Conservation (phyloP, 2,113 vertebrate genomes). For the Uropsilus gracilis region DNA sequence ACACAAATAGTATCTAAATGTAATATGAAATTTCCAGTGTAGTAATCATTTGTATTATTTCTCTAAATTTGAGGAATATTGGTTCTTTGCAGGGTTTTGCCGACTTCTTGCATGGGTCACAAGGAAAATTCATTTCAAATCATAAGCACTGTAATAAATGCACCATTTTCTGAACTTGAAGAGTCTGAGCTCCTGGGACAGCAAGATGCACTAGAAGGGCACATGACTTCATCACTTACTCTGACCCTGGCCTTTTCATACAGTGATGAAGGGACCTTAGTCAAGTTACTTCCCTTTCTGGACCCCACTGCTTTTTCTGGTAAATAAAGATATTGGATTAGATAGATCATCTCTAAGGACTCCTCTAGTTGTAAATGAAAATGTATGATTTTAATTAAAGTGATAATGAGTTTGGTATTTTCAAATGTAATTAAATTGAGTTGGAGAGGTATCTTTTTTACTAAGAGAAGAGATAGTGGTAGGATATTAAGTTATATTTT, state of each 20-base stretch:
- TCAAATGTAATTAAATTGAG: slow-evolving; percentile 58
- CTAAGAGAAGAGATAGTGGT: slow-evolving; percentile 19
- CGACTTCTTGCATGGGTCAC: background rate
- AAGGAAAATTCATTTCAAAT: slow-evolving; percentile 6
- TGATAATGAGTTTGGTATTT: slow-evolving; percentile 54
- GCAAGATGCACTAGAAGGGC: background rate
- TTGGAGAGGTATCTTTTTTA: slow-evolving; percentile 39
- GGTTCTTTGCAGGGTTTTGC: background rate
- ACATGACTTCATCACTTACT: background rate
- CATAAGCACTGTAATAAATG: background rate
- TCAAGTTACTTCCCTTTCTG: background rate
- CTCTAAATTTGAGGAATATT: slow-evolving; percentile 12
- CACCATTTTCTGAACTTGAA: background rate
- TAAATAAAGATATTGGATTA: slow-evolving; percentile 26
- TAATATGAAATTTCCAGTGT: background rate
- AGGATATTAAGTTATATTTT: slow-evolving; percentile 41
- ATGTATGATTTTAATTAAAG: slow-evolving; percentile 66
- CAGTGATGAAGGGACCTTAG: background rate
- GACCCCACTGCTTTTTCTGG: background rate
- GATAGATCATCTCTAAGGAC: slow-evolving; percentile 43
- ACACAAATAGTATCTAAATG: background rate
- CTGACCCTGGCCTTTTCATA: background rate
- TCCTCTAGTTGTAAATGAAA: slow-evolving; percentile 46
- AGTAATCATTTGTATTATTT: slow-evolving; percentile 8
- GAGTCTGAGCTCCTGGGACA: background rate